Evolutionary conservation across 2,888 invertebrate genomes (phyloP), one percentile per base, ranked within the genome.

Genomic region (Hirtodrosophila alboralis): DNA sequence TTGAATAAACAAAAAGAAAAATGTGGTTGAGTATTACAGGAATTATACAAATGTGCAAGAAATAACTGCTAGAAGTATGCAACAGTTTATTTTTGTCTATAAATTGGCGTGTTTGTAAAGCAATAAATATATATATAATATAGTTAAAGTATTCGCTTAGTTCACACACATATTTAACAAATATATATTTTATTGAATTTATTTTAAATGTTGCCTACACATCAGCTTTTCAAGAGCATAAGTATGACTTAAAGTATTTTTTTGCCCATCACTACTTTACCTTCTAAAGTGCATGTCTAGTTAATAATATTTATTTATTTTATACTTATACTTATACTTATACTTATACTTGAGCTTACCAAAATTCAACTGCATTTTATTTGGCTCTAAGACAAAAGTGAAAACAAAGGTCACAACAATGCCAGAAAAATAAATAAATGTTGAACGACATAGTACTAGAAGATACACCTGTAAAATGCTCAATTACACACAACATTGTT

Each of bases 341-440:
- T 26, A 34, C 40, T 13, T 44, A 49, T 34, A 33, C 31, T 57
- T 21, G 7, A 33, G 14, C 33, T 23, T 3, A 1, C 5, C 14
- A 1, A 34, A 10, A 2, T 23, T 12, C 3, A 28, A 28, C 9
- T n/a, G 0, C 13, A 30, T 51, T 64, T 52, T 51, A 18, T 43
- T 13, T 10, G 26, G 33, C 30, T 23, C 23, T 14, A 12, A 41
- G 48, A 43, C 43, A 23, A 21, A n/a, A 27, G 45, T 18, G 53
- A 31, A 7, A 51, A 37, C 77, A 61, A 12, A 72, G 77, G 68
- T 76, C 77, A 18, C 28, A 31, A 13, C 13, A 28, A 28, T 31
- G 71, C 44, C 13, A 30, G 14, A 6, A 26, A 40, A 56, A 45
- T n/a, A 53, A 37, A 14, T 41, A 21, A 23, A 23, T 4, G 23